Base-by-base conservation (phyloP, 2,888 invertebrate genomes). In the Temnothorax rugatulus region DNA sequence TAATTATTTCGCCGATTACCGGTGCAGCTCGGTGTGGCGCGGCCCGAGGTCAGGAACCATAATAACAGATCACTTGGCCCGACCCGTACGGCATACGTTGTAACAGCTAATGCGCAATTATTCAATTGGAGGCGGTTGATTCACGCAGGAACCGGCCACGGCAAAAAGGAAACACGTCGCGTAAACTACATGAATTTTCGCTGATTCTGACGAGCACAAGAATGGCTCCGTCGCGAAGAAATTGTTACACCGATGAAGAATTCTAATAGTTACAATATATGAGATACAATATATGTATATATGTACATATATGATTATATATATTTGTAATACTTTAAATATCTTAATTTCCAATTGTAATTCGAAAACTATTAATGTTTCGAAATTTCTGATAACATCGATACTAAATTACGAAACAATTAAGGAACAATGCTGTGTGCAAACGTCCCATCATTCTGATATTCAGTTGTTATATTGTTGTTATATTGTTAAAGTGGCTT, bases 51-150 rank as follows among this genome's bases (percentile, higher is more conserved):
- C 89, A 90, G 86, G 82, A 86, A 84, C 83, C 85, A 86, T 89
- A 91, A 91, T 91, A 91, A 89, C 88, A 89, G 88, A 90, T 88
- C 88, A 87, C 87, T 91, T 86, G 85, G 18, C 68, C 50, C 54
- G 74, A 74, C 77, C 29, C 50, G 76, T 84, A 79, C 87, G 79
- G 75, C 86, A 83, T 87, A 86, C 87, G 90, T 90, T 91, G 86
- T 86, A 90, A 84, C 85, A 82, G 84, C 84, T 90, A 89, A 82
- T 76, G 84, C 81, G 85, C 89, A 87, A 92, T 92, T 93, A 92
- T 92, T 90, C 92, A 92, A 92, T 93, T 93, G 90, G 90, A 59
- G 59, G 9, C 73, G 82, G 87, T 86, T 87, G 84, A 85, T 84
- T 89, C 86, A 85, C 76, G 54, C 63, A 76, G 83, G 63, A 85